Conservation (phyloP, 1,140 invertebrate genomes). For the Teleogryllus occipitalis region DNA sequence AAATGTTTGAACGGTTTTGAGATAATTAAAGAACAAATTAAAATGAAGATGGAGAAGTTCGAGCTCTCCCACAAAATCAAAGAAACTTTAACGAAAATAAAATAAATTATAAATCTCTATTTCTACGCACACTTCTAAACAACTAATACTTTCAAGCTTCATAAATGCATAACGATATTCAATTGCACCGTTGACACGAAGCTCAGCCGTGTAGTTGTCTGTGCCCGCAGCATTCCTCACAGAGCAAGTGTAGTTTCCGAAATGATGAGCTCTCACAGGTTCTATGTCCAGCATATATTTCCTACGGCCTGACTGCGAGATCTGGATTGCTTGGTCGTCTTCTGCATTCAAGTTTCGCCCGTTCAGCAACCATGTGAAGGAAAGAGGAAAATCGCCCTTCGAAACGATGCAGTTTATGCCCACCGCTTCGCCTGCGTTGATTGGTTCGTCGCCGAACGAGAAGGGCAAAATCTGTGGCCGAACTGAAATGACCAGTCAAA, state of each 20-base stretch:
- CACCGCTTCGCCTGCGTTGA: conserved; percentile 33
- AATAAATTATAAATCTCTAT: no score
- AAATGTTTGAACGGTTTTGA: no score
- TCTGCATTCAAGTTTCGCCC: conserved; percentile 30
- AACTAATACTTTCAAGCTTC: no score
- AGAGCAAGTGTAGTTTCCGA: conserved; percentile 62
- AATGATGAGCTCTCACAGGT: conserved; percentile 51
- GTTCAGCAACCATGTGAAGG: conserved; percentile 63
- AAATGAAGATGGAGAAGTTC: no score
- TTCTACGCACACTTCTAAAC: no score
- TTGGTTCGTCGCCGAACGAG: conserved; percentile 37
- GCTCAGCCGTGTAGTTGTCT: conserved; percentile 48
- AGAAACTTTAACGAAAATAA: no score
- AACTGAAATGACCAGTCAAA: conserved; percentile 36
- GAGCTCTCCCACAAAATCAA: no score
- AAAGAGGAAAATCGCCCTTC: conserved; percentile 66
- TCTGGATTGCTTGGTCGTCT: not conserved
- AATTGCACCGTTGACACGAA: conserved; percentile 50
- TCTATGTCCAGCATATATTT: conserved; percentile 51
- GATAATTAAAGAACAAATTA: no score
- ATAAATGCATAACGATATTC: no score
- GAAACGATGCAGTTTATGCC: conserved; percentile 51
- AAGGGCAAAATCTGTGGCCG: conserved; percentile 51
- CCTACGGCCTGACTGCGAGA: not conserved
- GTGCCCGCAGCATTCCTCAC: conserved; percentile 50